A percentile compares a stretch with the other conserved stretches of the same genome.
Evolutionary conservation across 2,113 vertebrate species (phyloP).

Genomic region (Brachyistius frenatus): DNA sequence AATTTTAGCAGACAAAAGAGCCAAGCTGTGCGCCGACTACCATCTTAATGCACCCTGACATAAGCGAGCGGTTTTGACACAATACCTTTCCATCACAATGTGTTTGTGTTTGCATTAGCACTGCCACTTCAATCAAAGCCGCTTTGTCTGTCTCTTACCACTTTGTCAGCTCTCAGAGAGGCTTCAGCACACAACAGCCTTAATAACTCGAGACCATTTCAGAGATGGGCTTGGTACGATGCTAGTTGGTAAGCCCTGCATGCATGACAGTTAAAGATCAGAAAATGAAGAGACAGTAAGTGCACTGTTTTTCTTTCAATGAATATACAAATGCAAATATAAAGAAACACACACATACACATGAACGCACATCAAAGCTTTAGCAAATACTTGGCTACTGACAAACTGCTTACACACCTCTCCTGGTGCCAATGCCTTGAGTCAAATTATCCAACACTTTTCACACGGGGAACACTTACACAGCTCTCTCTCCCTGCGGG

Average conservation of each 20-base stretch:
- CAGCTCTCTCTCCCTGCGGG: conserved; percentile 51
- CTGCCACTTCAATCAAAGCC: conserved; percentile 55
- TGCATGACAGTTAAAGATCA: neutral
- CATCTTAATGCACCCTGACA: conserved; percentile 69
- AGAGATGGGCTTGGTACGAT: neutral
- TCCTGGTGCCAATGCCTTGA: conserved; percentile 57
- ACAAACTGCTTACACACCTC: conserved; percentile 71
- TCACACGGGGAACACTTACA: conserved; percentile 64
- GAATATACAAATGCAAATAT: neutral
- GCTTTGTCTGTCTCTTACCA: conserved; percentile 52
- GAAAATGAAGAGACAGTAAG: neutral
- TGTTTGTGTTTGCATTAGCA: conserved; percentile 44
- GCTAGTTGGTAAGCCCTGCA: neutral
- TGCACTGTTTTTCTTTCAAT: neutral
- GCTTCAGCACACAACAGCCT: conserved; percentile 20
- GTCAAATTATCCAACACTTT: conserved; percentile 68
- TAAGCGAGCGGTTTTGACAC: conserved; percentile 63
- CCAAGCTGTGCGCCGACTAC: conserved; percentile 32
- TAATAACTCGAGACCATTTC: conserved; percentile 27
- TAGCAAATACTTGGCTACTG: conserved; percentile 50
- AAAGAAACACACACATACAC: conserved; percentile 12
- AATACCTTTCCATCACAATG: conserved; percentile 61
- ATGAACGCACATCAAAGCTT: conserved; percentile 15
- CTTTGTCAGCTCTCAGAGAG: conserved; percentile 27
- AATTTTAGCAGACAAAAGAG: conserved; percentile 70